phyloP scores from a whole-genome alignment of 2,888 invertebrate species.

The Drosophila macrospina region DNA sequence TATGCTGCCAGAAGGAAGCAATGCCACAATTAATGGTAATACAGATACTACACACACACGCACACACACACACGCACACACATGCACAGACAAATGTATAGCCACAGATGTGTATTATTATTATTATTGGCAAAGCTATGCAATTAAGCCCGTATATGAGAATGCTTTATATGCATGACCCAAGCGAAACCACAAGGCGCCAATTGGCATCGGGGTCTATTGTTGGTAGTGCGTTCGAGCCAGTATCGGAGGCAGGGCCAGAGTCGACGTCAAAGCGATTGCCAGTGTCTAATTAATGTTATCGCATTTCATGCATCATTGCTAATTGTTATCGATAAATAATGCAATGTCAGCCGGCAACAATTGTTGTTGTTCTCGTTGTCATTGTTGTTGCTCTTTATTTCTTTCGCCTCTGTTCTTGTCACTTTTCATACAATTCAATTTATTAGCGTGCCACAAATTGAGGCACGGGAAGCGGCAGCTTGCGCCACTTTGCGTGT shows the following conservation, averaged over 20 bases:
- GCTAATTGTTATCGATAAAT: slow-evolving; percentile 82
- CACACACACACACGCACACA: slow-evolving; percentile 18
- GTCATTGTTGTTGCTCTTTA: too few relatives aligned
- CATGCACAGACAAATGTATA: too few relatives aligned
- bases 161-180: slow-evolving; percentile 47
- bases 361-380: slow-evolving; percentile 4
- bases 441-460: slow-evolving; percentile 13
- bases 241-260: not conserved
- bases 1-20: slow-evolving; percentile 21
- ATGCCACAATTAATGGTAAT: slow-evolving; percentile 34
- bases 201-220: slow-evolving; percentile 32
- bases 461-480: not conserved
- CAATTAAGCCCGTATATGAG: slow-evolving; percentile 35
- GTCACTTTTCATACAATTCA: slow-evolving; percentile 16
- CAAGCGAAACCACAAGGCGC: slow-evolving; percentile 34
- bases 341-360: slow-evolving; percentile 64
- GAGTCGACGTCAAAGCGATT: not conserved
- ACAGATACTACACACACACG: slow-evolving; percentile 7
- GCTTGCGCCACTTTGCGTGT: slow-evolving; percentile 29
- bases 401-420: slow-evolving; percentile 6
- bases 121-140: slow-evolving; percentile 39
- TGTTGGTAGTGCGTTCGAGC: slow-evolving; percentile 4
- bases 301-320: slow-evolving; percentile 82
- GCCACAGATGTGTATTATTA: slow-evolving; percentile 27
- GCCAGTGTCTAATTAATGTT: slow-evolving; percentile 78